Evolutionary conservation across 1,140 invertebrate genomes (phyloP), one percentile per base, ranked within the genome.

Genomic region (Papilio polytes): DNA sequence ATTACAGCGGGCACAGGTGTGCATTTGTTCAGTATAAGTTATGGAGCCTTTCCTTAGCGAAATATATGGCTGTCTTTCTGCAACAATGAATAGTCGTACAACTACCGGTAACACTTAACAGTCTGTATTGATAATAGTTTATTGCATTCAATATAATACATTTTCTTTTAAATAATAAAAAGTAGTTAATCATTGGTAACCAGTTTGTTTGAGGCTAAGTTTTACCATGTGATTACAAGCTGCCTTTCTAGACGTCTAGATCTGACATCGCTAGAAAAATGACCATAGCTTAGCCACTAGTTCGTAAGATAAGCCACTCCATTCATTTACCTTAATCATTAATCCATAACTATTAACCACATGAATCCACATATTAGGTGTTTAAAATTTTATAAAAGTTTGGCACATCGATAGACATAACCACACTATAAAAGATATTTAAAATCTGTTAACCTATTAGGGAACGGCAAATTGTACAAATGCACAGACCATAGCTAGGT

Each of bases 391-490:
- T 48, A 48, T 48, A 48, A 2, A 12, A 48, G 12, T 15, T 46
- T 46, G 7, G 4, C 18, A 56, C 8, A 18, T 56, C 53, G 18
- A 20, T n/a, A 56, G 53, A 56, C 53, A 20, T 20, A 26, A 26
- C 63, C 22, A 31, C 22, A 31, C 63, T 31, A 70, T 70, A 31
- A 70, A 18, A 70, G 63, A 31, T 70, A 70, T 70, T 36, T 15
- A 70, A 70, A 70, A 70, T 70, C 63, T 70, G 59, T 26, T 70
- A 70, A 70, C 63, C 63, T 70, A 31, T 70, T 63, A 59, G 4
- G 26, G 59, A 70, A 85, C 82, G 80, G 83, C 87, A 87, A 86
- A 86, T 86, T 86, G 84, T 85, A 31, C 63, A 31, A 26, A 12
- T 36, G 79, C 83, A 85, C 81, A 82, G 83, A 31, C 79, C 82